Conservation (phyloP, 2,113 vertebrate species). For the Gambusia holbrooki region DNA sequence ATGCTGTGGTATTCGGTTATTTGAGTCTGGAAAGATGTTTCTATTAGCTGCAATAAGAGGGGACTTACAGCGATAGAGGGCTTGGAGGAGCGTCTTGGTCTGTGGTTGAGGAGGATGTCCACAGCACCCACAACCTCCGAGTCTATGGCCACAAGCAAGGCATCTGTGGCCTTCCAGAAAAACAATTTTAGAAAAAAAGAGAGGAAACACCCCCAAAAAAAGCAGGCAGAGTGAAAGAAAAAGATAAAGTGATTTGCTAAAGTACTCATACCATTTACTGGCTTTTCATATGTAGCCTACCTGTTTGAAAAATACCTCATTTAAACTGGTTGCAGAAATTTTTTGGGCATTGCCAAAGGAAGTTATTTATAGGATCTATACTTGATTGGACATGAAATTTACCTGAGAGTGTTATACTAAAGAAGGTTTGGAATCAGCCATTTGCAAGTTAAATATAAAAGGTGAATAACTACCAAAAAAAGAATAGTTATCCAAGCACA, state of each 20-base stretch:
- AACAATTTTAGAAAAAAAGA: constrained; percentile 15
- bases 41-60: neutral
- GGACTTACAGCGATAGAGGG: constrained; percentile 94
- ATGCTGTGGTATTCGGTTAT: neutral
- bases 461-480: no score
- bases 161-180: constrained; percentile 89
- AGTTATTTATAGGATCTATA: neutral
- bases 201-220: neutral
- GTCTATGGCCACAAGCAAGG: constrained; percentile 96
- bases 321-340: neutral
- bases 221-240: no score
- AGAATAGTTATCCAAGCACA: no score
- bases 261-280: no score
- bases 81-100: constrained; percentile 91
- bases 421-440: no score
- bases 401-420: no score
- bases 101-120: constrained; percentile 97
- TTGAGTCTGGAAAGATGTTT: neutral
- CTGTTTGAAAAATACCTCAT: neutral
- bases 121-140: constrained; percentile 98
- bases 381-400: neutral
- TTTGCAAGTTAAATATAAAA: no score
- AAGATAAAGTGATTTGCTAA: no score
- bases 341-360: neutral
- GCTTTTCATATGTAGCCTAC: neutral